Conservation (phyloP, 2,888 invertebrate genomes). For the Nemotelus pantherinus region DNA sequence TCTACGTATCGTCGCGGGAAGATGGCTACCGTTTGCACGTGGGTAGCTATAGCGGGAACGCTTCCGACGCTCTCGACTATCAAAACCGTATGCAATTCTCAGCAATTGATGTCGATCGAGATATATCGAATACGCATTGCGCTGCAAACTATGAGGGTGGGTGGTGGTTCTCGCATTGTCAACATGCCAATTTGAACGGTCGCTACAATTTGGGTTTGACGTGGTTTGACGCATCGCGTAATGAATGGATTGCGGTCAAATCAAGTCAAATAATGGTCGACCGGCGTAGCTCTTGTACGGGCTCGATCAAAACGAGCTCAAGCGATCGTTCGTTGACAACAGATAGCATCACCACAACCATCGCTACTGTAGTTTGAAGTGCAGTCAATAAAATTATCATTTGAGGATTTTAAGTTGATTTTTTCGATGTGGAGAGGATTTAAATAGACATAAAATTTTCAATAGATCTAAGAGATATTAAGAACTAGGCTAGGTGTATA, state of each 20-base stretch:
- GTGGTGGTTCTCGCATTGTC: slow-evolving; percentile 97
- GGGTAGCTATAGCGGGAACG: slow-evolving; percentile 82
- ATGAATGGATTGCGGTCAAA: slow-evolving; percentile 67
- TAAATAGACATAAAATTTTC: neutral
- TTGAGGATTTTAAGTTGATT: slow-evolving; percentile 23
- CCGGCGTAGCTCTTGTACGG: slow-evolving; percentile 56
- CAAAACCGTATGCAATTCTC: slow-evolving; percentile 93
- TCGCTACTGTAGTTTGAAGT: slow-evolving; percentile 65
- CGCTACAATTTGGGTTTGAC: slow-evolving; percentile 88
- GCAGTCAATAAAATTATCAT: slow-evolving; percentile 53
- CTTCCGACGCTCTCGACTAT: slow-evolving; percentile 88
- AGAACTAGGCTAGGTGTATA: slow-evolving; percentile 38
- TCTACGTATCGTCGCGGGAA: slow-evolving; percentile 67
- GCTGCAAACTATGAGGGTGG: slow-evolving; percentile 93
- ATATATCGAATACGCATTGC: slow-evolving; percentile 89
- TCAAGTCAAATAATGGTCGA: slow-evolving; percentile 65
- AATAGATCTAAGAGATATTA: neutral
- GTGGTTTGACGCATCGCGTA: slow-evolving; percentile 86
- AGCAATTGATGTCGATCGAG: slow-evolving; percentile 87
- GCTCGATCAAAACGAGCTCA: neutral
- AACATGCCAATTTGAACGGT: slow-evolving; percentile 93
- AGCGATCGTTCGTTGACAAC: slow-evolving; percentile 45
- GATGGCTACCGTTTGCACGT: slow-evolving; percentile 80
- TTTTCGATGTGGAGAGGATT: slow-evolving; percentile 2
- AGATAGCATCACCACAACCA: slow-evolving; percentile 64